Conservation (phyloP, 2,888 invertebrate genomes). For the Zygaena filipendulae region DNA sequence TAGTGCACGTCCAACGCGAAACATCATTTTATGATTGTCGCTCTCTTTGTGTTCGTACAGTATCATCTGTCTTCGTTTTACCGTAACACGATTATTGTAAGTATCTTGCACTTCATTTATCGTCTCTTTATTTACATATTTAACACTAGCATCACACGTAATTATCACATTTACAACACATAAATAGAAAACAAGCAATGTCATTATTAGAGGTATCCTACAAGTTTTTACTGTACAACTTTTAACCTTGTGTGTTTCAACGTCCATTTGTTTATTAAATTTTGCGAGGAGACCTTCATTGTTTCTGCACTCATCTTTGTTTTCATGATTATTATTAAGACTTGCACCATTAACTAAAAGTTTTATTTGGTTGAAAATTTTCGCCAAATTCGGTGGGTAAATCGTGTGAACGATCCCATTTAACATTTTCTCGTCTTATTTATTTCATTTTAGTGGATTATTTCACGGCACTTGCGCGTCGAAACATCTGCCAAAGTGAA, state of each 20-base stretch:
- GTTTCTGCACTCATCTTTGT: conserved; percentile 32
- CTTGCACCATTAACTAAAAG: no score
- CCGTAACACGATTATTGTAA: background rate
- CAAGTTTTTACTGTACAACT: no score
- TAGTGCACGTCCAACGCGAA: conserved; percentile 12
- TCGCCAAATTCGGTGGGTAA: conserved; percentile 33
- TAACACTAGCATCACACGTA: conserved; percentile 59
- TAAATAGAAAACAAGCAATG: conserved; percentile 46
- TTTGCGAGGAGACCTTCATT: conserved; percentile 14
- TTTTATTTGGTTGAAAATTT: no score
- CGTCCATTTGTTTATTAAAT: conserved; percentile 22
- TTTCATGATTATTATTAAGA: conserved; percentile 22
- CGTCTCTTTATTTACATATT: conserved; percentile 37
- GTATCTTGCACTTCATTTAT: conserved; percentile 20
- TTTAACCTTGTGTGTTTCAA: conserved; percentile 57
- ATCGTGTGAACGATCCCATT: conserved; percentile 56
- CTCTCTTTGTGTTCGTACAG: background rate
- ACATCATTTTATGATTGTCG: conserved; percentile 21
- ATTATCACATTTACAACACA: conserved; percentile 61
- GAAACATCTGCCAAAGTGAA: no score
- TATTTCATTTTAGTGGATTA: conserved; percentile 45
- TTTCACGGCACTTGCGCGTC: conserved; percentile 25
- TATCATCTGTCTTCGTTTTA: no score
- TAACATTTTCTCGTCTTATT: conserved; percentile 47
- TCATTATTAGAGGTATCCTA: conserved; percentile 31